Evolutionary conservation across 2,797 vertebrate species (phyloP).

Genomic region (Scyliorhinus canicula): DNA sequence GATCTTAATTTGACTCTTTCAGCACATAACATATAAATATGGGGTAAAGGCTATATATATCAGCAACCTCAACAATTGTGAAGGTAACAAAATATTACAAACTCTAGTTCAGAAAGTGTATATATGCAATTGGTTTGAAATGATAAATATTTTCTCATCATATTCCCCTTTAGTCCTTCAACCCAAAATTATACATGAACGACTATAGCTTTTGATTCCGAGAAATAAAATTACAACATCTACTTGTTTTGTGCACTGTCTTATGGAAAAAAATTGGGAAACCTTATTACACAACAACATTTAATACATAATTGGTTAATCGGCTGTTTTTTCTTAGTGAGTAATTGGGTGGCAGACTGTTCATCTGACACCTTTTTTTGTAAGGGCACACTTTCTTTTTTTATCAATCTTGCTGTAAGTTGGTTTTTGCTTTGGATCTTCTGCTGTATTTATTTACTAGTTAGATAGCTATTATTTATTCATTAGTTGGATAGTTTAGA

Average conservation of each 20-base stretch:
- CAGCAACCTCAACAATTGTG: not conserved
- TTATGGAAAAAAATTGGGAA: constrained; percentile 13
- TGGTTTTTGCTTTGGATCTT: not conserved
- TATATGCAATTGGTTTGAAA: not conserved
- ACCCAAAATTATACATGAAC: not conserved
- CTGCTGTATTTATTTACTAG: not conserved
- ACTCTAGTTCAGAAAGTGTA: not conserved
- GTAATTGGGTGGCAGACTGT: not conserved
- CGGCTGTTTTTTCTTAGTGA: not conserved
- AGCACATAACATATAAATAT: not conserved
- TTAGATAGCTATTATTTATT: not conserved
- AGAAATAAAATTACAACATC: not conserved
- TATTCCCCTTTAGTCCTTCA: not conserved
- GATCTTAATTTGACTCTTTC: not conserved
- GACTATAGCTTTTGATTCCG: not conserved
- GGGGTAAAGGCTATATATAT: not conserved
- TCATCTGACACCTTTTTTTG: not conserved
- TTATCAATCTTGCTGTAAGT: not conserved
- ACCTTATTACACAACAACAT: not conserved
- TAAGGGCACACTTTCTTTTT: not conserved
- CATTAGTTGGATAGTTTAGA: not conserved
- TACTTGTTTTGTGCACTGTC: not conserved
- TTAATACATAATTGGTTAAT: not conserved
- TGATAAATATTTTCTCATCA: not conserved
- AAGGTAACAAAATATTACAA: not conserved